Evolutionary conservation across 2,797 vertebrate species (phyloP).

Genomic region (Sebastes hubbsi): DNA sequence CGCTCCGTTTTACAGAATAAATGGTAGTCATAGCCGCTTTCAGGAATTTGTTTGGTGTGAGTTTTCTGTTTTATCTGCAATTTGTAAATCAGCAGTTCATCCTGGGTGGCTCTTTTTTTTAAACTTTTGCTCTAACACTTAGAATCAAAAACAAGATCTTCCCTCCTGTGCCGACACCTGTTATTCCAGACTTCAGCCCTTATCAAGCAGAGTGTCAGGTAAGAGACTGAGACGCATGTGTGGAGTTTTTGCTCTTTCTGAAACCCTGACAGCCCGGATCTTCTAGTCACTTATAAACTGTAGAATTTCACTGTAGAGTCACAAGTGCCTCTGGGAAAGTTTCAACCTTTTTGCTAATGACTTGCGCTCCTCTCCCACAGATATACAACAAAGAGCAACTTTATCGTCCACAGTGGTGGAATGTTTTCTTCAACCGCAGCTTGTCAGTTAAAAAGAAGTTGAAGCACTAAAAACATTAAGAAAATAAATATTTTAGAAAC

Average conservation of each 20-base stretch:
- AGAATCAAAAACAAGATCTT: constrained; percentile 65
- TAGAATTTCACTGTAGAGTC: not conserved
- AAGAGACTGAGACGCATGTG: not conserved
- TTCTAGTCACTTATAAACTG: not conserved
- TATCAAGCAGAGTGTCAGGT: constrained; percentile 47
- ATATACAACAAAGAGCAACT: not conserved
- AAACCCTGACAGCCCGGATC: not conserved
- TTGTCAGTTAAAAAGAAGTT: not conserved
- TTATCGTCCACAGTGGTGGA: not conserved
- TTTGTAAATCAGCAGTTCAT: not conserved
- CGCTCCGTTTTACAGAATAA: not conserved
- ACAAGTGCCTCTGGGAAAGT: not conserved
- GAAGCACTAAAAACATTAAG: no score
- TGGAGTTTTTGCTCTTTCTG: not conserved
- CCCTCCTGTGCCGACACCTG: constrained; percentile 70
- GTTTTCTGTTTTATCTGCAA: not conserved
- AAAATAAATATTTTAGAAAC: no score
- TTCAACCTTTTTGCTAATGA: not conserved
- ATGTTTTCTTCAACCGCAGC: not conserved
- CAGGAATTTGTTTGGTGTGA: not conserved
- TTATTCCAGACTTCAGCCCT: constrained; percentile 50
- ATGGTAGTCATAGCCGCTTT: not conserved
- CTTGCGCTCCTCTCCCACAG: not conserved
- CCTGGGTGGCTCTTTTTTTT: not conserved
- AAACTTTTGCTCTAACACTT: not conserved